Evolutionary conservation across 2,888 invertebrate species (phyloP), one percentile per base, ranked within the genome.

Genomic region (Oegoconia quadripuncta): DNA sequence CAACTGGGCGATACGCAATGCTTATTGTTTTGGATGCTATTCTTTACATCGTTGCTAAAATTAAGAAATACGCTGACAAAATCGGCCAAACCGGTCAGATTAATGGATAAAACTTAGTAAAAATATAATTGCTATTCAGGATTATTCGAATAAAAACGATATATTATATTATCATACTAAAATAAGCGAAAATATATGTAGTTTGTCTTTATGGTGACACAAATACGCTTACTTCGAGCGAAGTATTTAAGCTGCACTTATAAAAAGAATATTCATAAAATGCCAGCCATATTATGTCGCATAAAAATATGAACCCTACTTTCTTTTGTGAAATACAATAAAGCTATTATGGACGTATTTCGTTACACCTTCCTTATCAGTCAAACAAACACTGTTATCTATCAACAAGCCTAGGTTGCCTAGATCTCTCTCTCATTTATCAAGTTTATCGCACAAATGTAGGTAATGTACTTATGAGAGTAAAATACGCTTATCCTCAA

Each of bases 1-100:
- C 69, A 80, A 66, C 54, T 77, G 48, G 78, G 78, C 70, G 63
- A 72, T 59, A 61, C 58, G 63, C 58, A 64, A 64, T 49, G 47
- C 41, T 50, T 50, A 64, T 64, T 70, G 59, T 63, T 62, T 54
- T 58, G 40, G 25, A 56, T 41, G 20, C 34, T 33, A 16, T 18
- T 14, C 27, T 32, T 9, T 33, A 35, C 31, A 36, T 26, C 22
- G 33, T 41, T 37, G 35, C 36, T 41, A 25, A 25, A n/a, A n/a
- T n/a, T n/a, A n/a, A n/a, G n/a, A n/a, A n/a, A n/a, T n/a, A n/a
- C n/a, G n/a, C n/a, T n/a, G n/a, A n/a, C n/a, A n/a, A 16, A 25
- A 30, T 25, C 26, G n/a, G 26, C 8, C 26, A 34, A 34, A 14
- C 11, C 15, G n/a, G n/a, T n/a, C n/a, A n/a, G n/a, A n/a, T n/a